Conservation (phyloP, 2,888 invertebrate genomes). For the Platynereis dumerilii region DNA sequence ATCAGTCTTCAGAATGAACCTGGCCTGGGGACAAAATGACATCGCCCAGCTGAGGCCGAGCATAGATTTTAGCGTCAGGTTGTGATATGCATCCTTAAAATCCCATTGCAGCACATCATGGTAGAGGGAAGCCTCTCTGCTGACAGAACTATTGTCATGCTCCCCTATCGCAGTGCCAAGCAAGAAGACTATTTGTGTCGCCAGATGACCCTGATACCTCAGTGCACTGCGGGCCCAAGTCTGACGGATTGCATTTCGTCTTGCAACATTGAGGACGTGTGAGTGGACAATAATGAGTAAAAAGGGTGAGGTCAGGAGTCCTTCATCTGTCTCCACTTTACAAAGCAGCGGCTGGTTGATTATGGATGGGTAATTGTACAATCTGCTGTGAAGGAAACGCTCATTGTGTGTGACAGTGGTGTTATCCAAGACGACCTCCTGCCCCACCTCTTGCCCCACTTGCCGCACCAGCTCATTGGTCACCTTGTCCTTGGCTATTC, state of each 20-base stretch:
- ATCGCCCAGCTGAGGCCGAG: conserved; percentile 12
- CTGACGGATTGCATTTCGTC: conserved; percentile 20
- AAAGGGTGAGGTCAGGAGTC: background rate
- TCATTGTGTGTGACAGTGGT: too few species aligned
- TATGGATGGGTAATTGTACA: background rate
- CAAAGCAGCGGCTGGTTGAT: conserved; percentile 20
- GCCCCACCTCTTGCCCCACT: too few species aligned
- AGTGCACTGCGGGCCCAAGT: conserved; percentile 16
- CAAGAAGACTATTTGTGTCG: conserved; percentile 12
- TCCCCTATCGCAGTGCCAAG: conserved; percentile 9
- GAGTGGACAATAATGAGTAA: conserved; percentile 17
- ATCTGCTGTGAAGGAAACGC: too few species aligned
- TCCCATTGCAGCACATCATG: conserved; percentile 11
- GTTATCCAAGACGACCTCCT: too few species aligned
- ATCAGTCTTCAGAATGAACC: conserved; percentile 20
- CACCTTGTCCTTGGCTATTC: too few species aligned
- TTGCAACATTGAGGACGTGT: conserved; percentile 8
- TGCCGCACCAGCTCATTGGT: too few species aligned
- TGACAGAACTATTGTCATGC: conserved; percentile 10
- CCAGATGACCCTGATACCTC: background rate
- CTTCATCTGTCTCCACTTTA: too few species aligned
- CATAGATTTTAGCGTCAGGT: conserved; percentile 14
- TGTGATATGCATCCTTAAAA: conserved; percentile 21
- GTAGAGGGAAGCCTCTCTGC: conserved; percentile 12
- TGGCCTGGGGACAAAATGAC: conserved; percentile 8